Conservation (phyloP, 2,888 invertebrate species). For the Latrodectus hesperus region DNA sequence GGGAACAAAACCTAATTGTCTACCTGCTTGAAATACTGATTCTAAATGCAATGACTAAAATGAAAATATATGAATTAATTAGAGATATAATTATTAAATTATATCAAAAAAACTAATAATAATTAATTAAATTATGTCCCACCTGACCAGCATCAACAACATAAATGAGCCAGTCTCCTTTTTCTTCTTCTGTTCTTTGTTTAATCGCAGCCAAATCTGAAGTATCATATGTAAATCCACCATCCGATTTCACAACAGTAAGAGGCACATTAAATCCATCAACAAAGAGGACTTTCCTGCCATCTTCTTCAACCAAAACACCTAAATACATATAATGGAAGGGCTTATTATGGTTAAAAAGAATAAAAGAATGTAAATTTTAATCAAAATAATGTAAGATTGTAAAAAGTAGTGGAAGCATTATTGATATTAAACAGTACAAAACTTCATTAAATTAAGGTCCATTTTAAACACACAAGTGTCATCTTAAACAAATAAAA, state of each 20-base stretch:
- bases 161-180: constrained; percentile 91
- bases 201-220: constrained; percentile 96
- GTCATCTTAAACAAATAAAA: too few species aligned
- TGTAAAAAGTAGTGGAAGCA: too few species aligned
- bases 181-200: constrained; percentile 81
- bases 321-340: constrained; percentile 19
- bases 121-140: constrained; percentile 15
- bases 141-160: constrained; percentile 96
- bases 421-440: too few species aligned
- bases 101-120: background rate
- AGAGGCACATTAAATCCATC: constrained; percentile 81
- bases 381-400: too few species aligned
- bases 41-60: constrained; percentile 82
- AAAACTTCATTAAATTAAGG: too few species aligned
- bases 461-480: too few species aligned
- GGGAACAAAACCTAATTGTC: constrained; percentile 83
- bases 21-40: constrained; percentile 86
- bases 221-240: constrained; percentile 97
- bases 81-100: too few species aligned
- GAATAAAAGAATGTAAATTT: too few species aligned
- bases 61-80: constrained; percentile 25
- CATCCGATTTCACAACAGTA: constrained; percentile 97
- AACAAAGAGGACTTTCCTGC: constrained; percentile 79
- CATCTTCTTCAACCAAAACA: constrained; percentile 79
- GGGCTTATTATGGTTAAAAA: too few species aligned